phyloP scores from a whole-genome alignment of 2,113 vertebrate species.

The Nesospiza acunhae region DNA sequence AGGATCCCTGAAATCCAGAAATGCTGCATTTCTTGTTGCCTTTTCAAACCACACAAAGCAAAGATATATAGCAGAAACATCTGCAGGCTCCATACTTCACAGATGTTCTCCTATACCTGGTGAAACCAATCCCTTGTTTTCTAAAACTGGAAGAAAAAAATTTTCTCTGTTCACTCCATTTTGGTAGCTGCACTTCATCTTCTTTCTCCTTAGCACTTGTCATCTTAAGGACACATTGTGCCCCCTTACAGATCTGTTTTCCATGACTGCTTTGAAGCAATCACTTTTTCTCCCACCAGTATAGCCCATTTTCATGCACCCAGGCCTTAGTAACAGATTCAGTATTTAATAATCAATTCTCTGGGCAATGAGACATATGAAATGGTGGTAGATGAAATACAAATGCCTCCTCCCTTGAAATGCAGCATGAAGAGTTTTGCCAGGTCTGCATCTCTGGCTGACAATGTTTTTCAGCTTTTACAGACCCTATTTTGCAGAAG shows the following conservation, averaged over 20 bases:
- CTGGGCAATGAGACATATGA: not conserved
- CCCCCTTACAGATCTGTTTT: not conserved
- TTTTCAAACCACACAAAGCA: not conserved
- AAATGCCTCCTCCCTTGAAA: not conserved
- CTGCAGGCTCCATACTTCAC: not conserved
- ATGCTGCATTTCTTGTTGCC: not conserved
- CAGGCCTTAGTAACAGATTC: not conserved
- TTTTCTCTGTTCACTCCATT: not conserved
- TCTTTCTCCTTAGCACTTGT: not conserved
- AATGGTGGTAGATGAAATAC: not conserved
- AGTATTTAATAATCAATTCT: not conserved
- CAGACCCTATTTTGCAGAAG: not conserved
- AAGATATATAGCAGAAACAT: not conserved
- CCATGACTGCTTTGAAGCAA: not conserved
- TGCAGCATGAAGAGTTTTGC: not conserved
- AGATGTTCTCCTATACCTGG: not conserved
- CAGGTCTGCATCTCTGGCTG: not conserved
- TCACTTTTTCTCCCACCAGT: not conserved
- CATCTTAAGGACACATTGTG: not conserved
- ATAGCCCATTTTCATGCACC: fast-evolving
- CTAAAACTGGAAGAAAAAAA: not conserved
- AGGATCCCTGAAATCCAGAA: not conserved
- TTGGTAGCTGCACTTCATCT: not conserved
- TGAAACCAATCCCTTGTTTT: not conserved
- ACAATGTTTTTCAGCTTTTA: not conserved